Evolutionary conservation across 1,140 invertebrate species (phyloP).

Genomic region (Coelopa frigida): DNA sequence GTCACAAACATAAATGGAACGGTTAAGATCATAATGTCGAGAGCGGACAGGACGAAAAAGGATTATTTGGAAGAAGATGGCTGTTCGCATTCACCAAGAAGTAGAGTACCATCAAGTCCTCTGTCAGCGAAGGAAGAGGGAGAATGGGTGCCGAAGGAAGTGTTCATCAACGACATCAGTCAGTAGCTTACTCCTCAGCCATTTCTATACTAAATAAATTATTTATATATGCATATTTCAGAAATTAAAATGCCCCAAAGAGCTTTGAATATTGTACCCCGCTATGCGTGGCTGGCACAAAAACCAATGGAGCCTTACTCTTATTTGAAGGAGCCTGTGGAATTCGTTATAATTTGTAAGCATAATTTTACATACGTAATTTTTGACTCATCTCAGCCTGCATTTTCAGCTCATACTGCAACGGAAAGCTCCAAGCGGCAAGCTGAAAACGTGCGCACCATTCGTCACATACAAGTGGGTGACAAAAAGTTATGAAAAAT

Average conservation of each 20-base stretch:
- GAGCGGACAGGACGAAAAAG: no score
- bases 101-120: no score
- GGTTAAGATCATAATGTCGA: conserved; percentile 43
- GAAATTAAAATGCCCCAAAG: no score
- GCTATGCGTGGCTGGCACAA: conserved; percentile 41
- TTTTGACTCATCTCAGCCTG: not conserved
- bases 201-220: no score
- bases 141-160: no score
- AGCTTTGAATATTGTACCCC: conserved; percentile 33
- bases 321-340: conserved; percentile 27
- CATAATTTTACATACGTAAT: not conserved
- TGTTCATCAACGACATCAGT: no score
- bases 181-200: no score
- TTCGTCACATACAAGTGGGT: conserved; percentile 45
- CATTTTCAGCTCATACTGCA: conserved; percentile 45
- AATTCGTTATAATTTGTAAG: conserved; percentile 18
- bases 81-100: no score
- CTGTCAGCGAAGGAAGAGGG: no score
- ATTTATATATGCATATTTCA: no score
- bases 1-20: conserved; percentile 46
- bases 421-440: conserved; percentile 45
- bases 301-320: conserved; percentile 29
- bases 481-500: not conserved
- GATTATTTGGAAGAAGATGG: no score
- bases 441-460: conserved; percentile 42